Evolutionary conservation across 2,888 invertebrate genomes (phyloP).

Genomic region (Meteorus cinctellus): DNA sequence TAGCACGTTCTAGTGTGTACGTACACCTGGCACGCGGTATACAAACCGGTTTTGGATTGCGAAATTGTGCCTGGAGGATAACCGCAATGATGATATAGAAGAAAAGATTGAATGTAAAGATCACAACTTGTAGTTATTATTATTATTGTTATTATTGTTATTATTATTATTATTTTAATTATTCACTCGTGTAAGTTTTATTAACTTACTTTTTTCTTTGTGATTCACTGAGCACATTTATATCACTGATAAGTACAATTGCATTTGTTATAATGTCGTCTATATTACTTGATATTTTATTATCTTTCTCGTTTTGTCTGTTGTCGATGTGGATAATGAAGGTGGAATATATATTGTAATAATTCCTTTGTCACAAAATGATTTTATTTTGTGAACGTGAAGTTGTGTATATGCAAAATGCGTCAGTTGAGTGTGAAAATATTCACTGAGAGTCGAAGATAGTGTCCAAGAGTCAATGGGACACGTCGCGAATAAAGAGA

Average conservation of each 20-base stretch:
- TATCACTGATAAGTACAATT: conserved; percentile 10
- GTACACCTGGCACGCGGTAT: conserved; percentile 35
- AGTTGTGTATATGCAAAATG: not conserved
- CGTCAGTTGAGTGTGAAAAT: conserved; percentile 23
- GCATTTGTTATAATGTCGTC: not conserved
- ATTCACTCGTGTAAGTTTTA: not conserved
- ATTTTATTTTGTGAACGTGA: not conserved
- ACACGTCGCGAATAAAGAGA: conserved; percentile 28
- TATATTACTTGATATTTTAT: not conserved
- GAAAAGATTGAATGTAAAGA: conserved; percentile 28
- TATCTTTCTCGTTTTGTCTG: not conserved
- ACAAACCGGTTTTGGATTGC: conserved; percentile 24
- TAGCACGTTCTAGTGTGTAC: conserved; percentile 38
- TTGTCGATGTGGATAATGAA: not conserved
- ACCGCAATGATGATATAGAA: conserved; percentile 19
- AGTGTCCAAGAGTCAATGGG: conserved; percentile 41
- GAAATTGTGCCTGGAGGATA: conserved; percentile 35
- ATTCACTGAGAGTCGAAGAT: conserved; percentile 8
- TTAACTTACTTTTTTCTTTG: not conserved
- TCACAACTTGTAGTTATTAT: not conserved
- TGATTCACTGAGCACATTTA: conserved; percentile 14
- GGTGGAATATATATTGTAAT: not conserved
- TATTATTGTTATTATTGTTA: not conserved
- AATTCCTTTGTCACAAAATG: not conserved
- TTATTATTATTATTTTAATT: not conserved